Percentiles rank a stretch among this genome's conserved stretches.
Conservation (phyloP, 2,113 vertebrate species). For the Anthoscopus minutus region DNA sequence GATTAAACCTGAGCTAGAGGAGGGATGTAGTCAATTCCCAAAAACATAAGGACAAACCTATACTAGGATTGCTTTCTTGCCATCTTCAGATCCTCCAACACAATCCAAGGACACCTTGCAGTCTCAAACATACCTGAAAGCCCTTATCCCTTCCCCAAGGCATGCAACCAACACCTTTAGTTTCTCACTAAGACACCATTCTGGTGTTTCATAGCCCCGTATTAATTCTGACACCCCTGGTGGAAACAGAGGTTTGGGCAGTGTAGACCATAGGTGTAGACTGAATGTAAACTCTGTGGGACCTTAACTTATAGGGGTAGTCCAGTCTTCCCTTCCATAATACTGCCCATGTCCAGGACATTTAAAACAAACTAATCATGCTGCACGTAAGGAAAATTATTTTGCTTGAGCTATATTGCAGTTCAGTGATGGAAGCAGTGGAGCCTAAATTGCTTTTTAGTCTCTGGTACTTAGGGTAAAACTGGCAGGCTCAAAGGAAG, state of each 20-base stretch:
- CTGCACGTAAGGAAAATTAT: neutral
- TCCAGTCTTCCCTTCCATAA: neutral
- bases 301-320: neutral
- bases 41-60: neutral
- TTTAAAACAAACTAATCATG: neutral
- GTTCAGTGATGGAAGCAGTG: neutral
- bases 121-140: neutral
- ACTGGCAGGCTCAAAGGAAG: neutral
- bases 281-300: neutral
- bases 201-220: neutral
- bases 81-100: neutral
- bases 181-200: neutral
- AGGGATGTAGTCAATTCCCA: neutral
- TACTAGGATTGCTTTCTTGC: neutral
- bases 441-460: neutral
- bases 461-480: neutral
- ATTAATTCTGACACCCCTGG: neutral
- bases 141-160: neutral
- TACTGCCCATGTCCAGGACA: neutral
- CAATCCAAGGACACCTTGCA: neutral
- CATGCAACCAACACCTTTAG: neutral
- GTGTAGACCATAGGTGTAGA: neutral
- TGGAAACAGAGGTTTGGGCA: neutral
- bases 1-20: neutral
- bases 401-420: neutral